Base-by-base conservation (phyloP, 2,888 invertebrate genomes). In the Philhelius pedissequus region DNA sequence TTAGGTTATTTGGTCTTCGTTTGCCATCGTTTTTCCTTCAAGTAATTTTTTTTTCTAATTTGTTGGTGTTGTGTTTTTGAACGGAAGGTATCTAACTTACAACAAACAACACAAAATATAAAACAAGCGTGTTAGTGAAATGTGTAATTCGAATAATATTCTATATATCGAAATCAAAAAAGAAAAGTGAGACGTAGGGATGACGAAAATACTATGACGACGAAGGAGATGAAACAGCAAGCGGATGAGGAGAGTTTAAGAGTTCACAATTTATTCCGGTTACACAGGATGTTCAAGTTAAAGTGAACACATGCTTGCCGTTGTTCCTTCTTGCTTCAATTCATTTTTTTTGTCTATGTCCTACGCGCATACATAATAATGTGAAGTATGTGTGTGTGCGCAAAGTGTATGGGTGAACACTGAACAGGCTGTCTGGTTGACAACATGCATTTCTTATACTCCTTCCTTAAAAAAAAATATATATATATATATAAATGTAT, bases 201-300 rank as follows among this genome's bases (percentile, higher is more conserved):
- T 35, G 25, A 80, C 30, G 43, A 76, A 13, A 30, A 54, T 13
- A 54, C 6, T 40, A 45, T n/a, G 15, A 54, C 22, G 13, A 52
- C n/a, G 22, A 20, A 20, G 38, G 2, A 32, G 38, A 58, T 13
- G 76, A 13, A 54, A 58, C n/a, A 60, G 60, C 66, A 71, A 60
- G 54, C 74, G 80, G 75, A 80, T 66, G 75, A 75, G 79, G 75
- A 75, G 79, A 80, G 80, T 84, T 83, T 79, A 80, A 84, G 80
- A 80, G 84, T 80, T 84, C 84, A 84, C 66, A 79, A 77, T 77
- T 81, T 77, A 81, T 86, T 86, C 86, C 86, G 86, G 86, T 86
- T 86, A 81, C 86, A 86, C 86, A 86, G 86, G 86, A 86, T 86
- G 76, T 81, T 73, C 73, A 81, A 81, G 81, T 81, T 81, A 73